These are phyloP conservation scores for Drosophila cognata DNA, from an alignment of 2,888 invertebrate species.

Conservation along the genomic window DNA sequence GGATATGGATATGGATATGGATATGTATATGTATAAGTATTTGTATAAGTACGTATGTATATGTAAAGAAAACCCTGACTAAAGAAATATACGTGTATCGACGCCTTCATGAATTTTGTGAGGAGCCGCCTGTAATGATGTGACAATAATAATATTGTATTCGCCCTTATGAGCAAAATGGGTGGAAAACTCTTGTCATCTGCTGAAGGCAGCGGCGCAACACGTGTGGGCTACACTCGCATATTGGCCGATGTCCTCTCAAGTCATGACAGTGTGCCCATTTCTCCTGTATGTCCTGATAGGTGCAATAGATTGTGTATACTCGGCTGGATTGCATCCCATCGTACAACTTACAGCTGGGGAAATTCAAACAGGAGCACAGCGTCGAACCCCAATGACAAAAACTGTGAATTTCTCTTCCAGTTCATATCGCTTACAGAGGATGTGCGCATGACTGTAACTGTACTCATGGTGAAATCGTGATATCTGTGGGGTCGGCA, in stretches of 20 bases:
- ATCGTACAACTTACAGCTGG: conserved; percentile 42
- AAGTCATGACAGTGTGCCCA: conserved; percentile 22
- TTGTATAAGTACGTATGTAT: background rate
- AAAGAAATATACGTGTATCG: background rate
- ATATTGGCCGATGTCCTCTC: conserved; percentile 3
- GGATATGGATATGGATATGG: background rate
- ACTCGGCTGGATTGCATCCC: conserved; percentile 4
- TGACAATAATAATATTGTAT: conserved; percentile 35
- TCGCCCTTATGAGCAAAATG: conserved; percentile 17
- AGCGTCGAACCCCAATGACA: background rate
- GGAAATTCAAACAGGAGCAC: conserved; percentile 28
- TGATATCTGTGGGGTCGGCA: conserved; percentile 8
- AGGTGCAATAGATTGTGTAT: conserved; percentile 35
- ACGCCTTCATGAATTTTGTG: background rate
- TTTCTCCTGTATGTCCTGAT: conserved; percentile 45
- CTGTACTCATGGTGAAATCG: conserved; percentile 11
- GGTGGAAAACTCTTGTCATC: conserved; percentile 5
- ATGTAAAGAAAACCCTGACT: background rate
- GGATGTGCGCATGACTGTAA: conserved; percentile 47
- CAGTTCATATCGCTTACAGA: background rate
- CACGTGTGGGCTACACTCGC: background rate
- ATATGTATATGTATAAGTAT: background rate
- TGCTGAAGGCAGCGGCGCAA: conserved; percentile 19
- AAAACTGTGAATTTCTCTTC: conserved; percentile 17
- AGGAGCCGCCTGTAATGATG: conserved; percentile 37